Evolutionary conservation across 2,888 invertebrate genomes (phyloP), one percentile per base, ranked within the genome.

Genomic region (Aleiodes leptofemur): DNA sequence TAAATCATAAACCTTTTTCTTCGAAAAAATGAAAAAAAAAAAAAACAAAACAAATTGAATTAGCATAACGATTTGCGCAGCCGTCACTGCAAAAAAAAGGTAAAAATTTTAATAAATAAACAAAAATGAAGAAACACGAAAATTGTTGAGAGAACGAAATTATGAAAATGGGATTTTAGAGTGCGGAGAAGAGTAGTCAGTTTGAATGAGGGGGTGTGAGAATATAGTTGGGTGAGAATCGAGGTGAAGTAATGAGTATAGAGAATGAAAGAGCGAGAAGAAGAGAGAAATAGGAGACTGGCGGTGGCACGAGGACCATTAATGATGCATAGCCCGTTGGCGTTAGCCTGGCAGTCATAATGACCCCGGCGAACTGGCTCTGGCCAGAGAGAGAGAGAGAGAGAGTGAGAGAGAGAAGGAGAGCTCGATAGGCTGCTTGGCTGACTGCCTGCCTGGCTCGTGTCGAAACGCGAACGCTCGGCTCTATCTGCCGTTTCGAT

Each of bases 301-400:
- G 79, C 79, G 79, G 79, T 80, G 81, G 80, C 82, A 82, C 82
- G 81, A 81, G 82, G 80, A 81, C 79, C 83, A 84, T 85, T 84
- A 85, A 84, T 84, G 85, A 85, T 85, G 84, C 85, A 85, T 84
- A 82, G 84, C 84, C 82, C 83, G 84, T 84, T 84, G 85, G 84
- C 84, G 83, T 81, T 85, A 80, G 82, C 82, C 82, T 80, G 83
- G 82, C 82, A 83, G 82, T 86, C 85, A 84, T 86, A 86, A 86
- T 85, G 85, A 86, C 84, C 43, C 84, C 82, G 80, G 79, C 81
- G 81, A 81, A 82, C 83, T 82, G 81, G 81, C 76, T 81, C 81
- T 81, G 81, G 78, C 80, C 77, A 72, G 71, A 75, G 71, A 76
- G 74, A 56, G 76, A 43, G 9, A 11, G 43, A 43, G 43, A 75